Conservation (phyloP, 2,888 invertebrate species). For the Tipula vernalis region DNA sequence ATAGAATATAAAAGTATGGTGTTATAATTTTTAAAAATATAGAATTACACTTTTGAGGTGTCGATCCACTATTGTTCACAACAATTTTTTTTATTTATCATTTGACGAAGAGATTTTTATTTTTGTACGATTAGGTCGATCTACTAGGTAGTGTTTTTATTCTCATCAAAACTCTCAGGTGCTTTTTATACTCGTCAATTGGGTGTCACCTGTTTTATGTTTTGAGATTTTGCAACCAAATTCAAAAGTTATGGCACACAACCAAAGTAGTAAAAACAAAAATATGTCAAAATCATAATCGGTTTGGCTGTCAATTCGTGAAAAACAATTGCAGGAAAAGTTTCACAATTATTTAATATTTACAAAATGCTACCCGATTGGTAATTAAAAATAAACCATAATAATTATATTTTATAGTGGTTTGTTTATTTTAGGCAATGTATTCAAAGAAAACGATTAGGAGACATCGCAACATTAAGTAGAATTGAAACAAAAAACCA, state of each 20-base stretch:
- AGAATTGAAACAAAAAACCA: constrained; percentile 37
- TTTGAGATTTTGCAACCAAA: neutral
- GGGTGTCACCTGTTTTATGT: neutral
- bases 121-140: too few species aligned
- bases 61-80: too few species aligned
- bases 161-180: too few species aligned
- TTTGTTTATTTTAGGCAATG: neutral
- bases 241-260: neutral
- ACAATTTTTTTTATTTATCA: too few species aligned
- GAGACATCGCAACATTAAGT: neutral
- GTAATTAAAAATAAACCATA: neutral
- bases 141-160: too few species aligned
- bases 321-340: neutral
- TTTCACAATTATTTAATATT: neutral
- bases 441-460: neutral
- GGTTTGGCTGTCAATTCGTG: neutral
- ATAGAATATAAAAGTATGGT: too few species aligned
- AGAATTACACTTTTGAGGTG: too few species aligned
- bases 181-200: neutral
- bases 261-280: neutral
- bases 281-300: neutral
- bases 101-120: too few species aligned
- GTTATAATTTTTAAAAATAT: too few species aligned
- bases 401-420: neutral
- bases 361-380: neutral